These are phyloP conservation scores for Plagiodera versicolora DNA, from an alignment of 2,888 invertebrate genomes.

Conservation along the genomic window DNA sequence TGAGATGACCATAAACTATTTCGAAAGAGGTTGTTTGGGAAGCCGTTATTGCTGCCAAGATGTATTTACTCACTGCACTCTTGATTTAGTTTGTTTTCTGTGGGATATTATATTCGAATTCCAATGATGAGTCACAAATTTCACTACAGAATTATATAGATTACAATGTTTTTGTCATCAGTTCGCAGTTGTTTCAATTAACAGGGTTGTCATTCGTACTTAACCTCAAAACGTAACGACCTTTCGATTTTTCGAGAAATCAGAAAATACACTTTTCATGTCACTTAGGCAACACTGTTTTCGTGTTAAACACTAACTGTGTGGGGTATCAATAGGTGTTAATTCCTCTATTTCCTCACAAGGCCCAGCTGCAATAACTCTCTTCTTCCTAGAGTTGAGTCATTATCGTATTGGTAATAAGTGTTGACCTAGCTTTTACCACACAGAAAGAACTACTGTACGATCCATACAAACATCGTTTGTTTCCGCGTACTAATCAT, in stretches of 20 bases:
- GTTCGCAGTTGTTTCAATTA: no score
- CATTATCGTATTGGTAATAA: neutral
- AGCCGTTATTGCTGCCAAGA: neutral
- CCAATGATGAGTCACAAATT: neutral
- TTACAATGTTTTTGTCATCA: no score
- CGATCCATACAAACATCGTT: neutral
- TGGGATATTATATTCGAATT: neutral
- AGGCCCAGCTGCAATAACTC: conserved; percentile 1
- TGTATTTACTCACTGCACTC: neutral
- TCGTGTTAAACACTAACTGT: no score
- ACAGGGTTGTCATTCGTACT: no score
- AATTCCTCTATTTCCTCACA: conserved; percentile 12
- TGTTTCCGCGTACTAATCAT: neutral
- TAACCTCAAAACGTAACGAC: no score
- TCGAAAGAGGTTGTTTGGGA: neutral
- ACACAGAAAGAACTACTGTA: neutral
- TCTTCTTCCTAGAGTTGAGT: conserved; percentile 10
- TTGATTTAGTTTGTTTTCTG: neutral
- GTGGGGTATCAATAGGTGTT: conserved; percentile 2
- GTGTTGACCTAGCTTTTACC: neutral
- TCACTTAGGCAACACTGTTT: no score
- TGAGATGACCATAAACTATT: conserved; percentile 14
- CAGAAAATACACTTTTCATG: no score
- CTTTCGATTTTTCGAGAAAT: no score
- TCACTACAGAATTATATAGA: no score